These are phyloP conservation scores for Epiperipatus broadwayi DNA, from an alignment of 2,888 invertebrate species.

Conservation along the genomic window DNA sequence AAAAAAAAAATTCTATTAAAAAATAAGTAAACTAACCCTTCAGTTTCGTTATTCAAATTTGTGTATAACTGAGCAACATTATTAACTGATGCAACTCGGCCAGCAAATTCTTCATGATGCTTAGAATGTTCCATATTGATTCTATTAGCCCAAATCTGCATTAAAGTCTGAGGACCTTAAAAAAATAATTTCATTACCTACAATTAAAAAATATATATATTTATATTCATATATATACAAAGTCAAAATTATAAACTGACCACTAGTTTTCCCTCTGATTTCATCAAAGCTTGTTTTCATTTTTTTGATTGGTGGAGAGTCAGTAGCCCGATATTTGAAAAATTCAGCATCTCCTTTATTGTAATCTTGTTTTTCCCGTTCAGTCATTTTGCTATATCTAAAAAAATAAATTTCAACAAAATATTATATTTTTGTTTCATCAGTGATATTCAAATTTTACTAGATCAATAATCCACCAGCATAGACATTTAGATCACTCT, in stretches of 20 bases:
- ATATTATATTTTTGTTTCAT: not conserved
- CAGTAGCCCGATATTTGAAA: slow-evolving; percentile 14
- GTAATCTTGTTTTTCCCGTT: slow-evolving; percentile 23
- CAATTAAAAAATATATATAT: slow-evolving; percentile 4
- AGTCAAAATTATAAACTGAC: slow-evolving; percentile 17
- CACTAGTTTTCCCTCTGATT: slow-evolving; percentile 19
- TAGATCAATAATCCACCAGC: no score
- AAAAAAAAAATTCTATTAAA: no score
- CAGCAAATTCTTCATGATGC: slow-evolving; percentile 41
- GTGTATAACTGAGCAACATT: slow-evolving; percentile 52
- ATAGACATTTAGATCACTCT: no score
- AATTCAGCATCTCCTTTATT: slow-evolving; percentile 18
- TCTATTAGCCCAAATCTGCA: slow-evolving; percentile 44
- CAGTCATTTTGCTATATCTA: slow-evolving; percentile 24
- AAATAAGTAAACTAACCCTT: no score
- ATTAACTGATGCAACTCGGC: slow-evolving; percentile 32
- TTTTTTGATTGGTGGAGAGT: slow-evolving; percentile 23
- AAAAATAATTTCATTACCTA: slow-evolving; percentile 8
- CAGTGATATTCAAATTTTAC: no score
- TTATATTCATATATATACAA: no score
- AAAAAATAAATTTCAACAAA: slow-evolving; percentile 9
- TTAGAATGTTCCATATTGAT: slow-evolving; percentile 29
- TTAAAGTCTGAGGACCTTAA: slow-evolving; percentile 31
- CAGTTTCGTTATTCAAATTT: slow-evolving; percentile 39
- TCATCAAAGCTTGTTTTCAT: slow-evolving; percentile 21